Evolutionary conservation across 2,888 invertebrate species (phyloP).

Genomic region (Agonopterix subpropinquella): DNA sequence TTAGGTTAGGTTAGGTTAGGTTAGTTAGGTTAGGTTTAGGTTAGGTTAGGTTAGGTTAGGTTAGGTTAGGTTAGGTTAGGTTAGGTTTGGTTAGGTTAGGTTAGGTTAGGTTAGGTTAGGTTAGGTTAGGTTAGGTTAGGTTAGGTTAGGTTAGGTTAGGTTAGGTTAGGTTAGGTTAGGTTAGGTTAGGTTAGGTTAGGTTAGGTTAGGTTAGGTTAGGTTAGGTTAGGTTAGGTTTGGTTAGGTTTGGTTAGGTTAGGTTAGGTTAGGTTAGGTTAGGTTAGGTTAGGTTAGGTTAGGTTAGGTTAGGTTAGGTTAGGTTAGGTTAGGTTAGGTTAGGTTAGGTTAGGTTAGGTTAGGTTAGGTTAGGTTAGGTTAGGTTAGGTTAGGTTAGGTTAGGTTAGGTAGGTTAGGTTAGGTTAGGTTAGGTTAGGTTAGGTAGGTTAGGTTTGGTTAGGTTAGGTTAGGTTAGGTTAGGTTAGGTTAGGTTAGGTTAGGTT

Average conservation of each 20-base stretch:
- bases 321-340: constrained; percentile 15
- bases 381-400: constrained; percentile 13
- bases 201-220: constrained; percentile 8
- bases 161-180: constrained; percentile 5
- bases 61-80: constrained; percentile 9
- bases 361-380: constrained; percentile 14
- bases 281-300: constrained; percentile 12
- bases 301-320: constrained; percentile 14
- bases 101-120: constrained; percentile 11
- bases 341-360: constrained; percentile 13
- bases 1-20: constrained; percentile 8
- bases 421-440: constrained; percentile 12
- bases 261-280: constrained; percentile 12
- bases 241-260: constrained; percentile 9
- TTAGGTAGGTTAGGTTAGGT: constrained; percentile 11
- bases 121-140: constrained; percentile 11
- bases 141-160: constrained; percentile 10
- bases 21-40: constrained; percentile 8
- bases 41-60: constrained; percentile 9
- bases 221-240: constrained; percentile 8
- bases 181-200: constrained; percentile 7
- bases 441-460: constrained; percentile 13
- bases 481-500: constrained; percentile 16
- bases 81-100: constrained; percentile 8
- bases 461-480: constrained; percentile 15